These are phyloP conservation scores for Pantherophis vulpinus DNA, from an alignment of 2,797 vertebrate species.

Conservation along the genomic window DNA sequence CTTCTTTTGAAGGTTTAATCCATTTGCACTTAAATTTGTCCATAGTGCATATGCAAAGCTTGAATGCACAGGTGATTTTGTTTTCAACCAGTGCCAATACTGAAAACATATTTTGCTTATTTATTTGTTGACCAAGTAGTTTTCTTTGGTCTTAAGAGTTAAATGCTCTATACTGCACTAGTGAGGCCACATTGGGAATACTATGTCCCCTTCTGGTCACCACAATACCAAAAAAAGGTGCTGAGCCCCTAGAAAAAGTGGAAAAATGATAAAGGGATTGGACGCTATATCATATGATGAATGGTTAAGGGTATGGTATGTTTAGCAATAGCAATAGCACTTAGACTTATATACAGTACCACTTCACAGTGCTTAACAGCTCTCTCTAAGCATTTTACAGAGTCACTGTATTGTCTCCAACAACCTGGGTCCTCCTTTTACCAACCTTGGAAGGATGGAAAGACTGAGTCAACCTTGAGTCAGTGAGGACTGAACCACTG, in stretches of 20 bases:
- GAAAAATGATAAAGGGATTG: neutral
- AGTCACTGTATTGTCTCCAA: too few species aligned
- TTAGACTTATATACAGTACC: too few species aligned
- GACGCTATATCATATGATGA: neutral
- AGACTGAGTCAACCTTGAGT: too few species aligned
- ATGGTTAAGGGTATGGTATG: neutral
- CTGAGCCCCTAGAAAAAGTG: neutral
- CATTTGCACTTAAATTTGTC: neutral
- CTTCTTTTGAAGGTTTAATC: neutral
- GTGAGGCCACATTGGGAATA: neutral
- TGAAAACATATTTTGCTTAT: neutral
- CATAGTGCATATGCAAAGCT: neutral
- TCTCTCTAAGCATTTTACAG: too few species aligned
- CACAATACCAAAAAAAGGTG: neutral
- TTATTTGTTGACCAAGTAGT: neutral
- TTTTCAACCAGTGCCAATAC: neutral
- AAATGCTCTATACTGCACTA: neutral
- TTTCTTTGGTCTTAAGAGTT: neutral
- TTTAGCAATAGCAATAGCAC: neutral
- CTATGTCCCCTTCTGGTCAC: neutral
- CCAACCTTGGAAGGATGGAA: too few species aligned
- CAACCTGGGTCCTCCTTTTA: too few species aligned
- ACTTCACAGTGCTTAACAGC: too few species aligned
- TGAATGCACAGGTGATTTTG: neutral
- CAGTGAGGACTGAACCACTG: too few species aligned